Conservation (phyloP, 2,113 vertebrate species). For the Pyrgilauda ruficollis region DNA sequence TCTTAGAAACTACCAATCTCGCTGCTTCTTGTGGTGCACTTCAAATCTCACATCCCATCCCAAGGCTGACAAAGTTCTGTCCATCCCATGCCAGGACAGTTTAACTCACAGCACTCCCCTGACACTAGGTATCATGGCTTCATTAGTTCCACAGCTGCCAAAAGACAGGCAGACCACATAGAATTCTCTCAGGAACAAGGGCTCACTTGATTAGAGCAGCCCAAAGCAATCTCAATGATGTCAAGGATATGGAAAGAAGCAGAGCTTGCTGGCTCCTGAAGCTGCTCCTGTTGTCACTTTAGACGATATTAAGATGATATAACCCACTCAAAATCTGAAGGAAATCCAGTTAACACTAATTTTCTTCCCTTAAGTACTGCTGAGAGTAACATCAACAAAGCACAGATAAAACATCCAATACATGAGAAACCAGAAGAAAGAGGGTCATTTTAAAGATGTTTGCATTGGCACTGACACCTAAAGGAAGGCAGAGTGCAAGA, state of each 20-base stretch:
- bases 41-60: not conserved
- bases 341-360: not conserved
- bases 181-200: not conserved
- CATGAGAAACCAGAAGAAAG: not conserved
- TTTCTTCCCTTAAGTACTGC: not conserved
- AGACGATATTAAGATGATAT: not conserved
- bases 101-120: not conserved
- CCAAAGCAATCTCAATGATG: not conserved
- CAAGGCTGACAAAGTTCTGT: not conserved
- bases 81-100: not conserved
- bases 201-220: not conserved
- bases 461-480: not conserved
- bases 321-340: not conserved
- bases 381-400: constrained; percentile 11
- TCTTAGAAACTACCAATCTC: not conserved
- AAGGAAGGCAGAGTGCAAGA: not conserved
- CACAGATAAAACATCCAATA: not conserved
- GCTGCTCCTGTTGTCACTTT: not conserved
- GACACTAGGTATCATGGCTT: not conserved
- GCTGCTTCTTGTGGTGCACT: not conserved
- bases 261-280: not conserved
- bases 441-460: not conserved
- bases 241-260: not conserved
- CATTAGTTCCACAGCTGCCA: not conserved
- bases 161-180: not conserved